Base-by-base conservation (phyloP, 2,888 invertebrate species). In the Hylaea fasciaria region DNA sequence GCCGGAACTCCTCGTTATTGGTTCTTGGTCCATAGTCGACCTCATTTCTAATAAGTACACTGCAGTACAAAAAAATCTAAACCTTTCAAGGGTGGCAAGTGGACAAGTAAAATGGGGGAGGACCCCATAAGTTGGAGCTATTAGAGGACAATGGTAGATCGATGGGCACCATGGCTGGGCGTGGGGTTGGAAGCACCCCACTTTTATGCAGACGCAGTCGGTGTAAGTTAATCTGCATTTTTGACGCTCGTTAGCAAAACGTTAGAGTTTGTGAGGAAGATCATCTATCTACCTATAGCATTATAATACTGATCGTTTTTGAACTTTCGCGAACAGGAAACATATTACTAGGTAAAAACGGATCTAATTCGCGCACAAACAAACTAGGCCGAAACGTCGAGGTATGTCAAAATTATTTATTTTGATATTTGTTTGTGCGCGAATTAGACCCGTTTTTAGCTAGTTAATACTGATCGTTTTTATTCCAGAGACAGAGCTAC, bases 191-290 rank as follows among this genome's bases (percentile, higher is more conserved):
- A 66, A 62, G 56, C 73, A 70, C 72, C 77, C 76, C 76, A 72
- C 73, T 77, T 60, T 70, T 57, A 52, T 72, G 65, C 62, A 50
- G 11, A 61, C 49, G 65, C 63, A 69, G 73, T 72, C 71, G 68
- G 66, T 77, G 78, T 81, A 80, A 83, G 85, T 85, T 85, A 81
- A 89, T 89, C 90, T 89, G 86, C 89, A 88, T 89, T 87, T 85
- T 83, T 80, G 76, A 67, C 63, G 64, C 68, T 70, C 60, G 68
- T 68, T 68, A 68, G 65, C 50, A 52, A 53, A 52, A 62, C 48
- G 61, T 61, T 56, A 50, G 43, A 40, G 0, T 37, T n/a, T n/a
- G 11, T 37, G 12, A 37, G 12, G 5, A 37, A 37, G 12, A 37
- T 37, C 5, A 35, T 9, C 10, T 35, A 11, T n/a, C n/a, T n/a